Base-by-base conservation (phyloP, 2,797 vertebrate species). In the Salmo trutta region DNA sequence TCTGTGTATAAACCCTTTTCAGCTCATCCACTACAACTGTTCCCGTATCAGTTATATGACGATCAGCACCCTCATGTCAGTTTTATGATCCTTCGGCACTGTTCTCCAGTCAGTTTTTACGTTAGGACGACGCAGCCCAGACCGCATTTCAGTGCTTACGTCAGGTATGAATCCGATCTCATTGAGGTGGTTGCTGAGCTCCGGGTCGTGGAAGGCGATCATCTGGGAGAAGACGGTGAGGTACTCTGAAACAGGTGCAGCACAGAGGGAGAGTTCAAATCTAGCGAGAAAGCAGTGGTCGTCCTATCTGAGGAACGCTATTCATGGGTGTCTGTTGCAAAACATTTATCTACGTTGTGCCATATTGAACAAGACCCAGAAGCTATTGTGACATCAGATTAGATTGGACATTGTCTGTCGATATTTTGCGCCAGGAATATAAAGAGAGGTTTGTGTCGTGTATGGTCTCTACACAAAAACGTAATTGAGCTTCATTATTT, bases 101-200 rank as follows among this genome's bases (percentile, higher is more conserved):
- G 15, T 14, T 15, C 10, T 56, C 19, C 54, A 56, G 53, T 54
- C 24, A 4, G 64, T 27, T 7, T 41, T 41, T 17, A 5, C 4
- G 7, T 41, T 8, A 70, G n/a, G 3, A 47, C 3, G 29, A 36
- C 3, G 1, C 17, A 15, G 4, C 56, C 56, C 17, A 7, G 56
- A n/a, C 56, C 54, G 33, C 14, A 56, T 56, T 2, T 0, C 31
- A 69, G 52, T 78, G 97, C 98, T 98, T 93, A 99, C 98, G 78
- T 99, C 98, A 85, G 98, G 98, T 89, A 99, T 99, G 90, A 99
- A 99, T 74, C 98, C 97, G 80, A 99, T 99, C 90, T 99, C 97
- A 81, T 98, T 99, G 74, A 99, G 96, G 89, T 99, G 98, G 91
- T 99, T 99, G 92, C 96, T 99, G 75, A 99, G 94, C 91, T 99